Conservation (phyloP, 2,113 vertebrate species). For the Amphiprion percula region DNA sequence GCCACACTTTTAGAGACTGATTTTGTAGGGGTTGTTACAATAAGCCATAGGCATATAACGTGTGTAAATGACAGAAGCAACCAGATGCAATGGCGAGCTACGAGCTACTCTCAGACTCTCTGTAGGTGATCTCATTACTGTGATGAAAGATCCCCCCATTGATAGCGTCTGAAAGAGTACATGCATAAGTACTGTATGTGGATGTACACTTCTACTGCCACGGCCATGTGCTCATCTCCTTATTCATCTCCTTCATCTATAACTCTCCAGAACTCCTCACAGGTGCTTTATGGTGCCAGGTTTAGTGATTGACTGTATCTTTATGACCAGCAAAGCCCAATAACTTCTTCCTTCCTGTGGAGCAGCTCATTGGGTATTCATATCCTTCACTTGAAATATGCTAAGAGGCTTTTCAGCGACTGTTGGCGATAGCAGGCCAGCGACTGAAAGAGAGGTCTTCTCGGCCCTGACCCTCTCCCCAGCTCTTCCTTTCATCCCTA, state of each 20-base stretch:
- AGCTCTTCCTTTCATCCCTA: slow-evolving; percentile 56
- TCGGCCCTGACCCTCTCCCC: slow-evolving; percentile 56
- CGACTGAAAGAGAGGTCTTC: slow-evolving; percentile 62
- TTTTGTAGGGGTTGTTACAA: no score
- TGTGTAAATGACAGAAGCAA: no score
- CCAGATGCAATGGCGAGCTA: no score
- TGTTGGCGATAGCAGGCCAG: slow-evolving; percentile 41
- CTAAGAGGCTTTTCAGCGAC: slow-evolving; percentile 55
- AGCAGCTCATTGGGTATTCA: slow-evolving; percentile 69
- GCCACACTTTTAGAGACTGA: no score
- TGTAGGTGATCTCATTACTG: background rate
- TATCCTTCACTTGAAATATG: slow-evolving; percentile 57
- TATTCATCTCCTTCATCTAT: slow-evolving; percentile 24
- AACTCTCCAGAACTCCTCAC: slow-evolving; percentile 15
- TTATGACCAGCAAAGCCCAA: slow-evolving; percentile 37
- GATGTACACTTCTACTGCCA: background rate
- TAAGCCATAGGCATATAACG: no score
- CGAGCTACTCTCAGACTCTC: background rate
- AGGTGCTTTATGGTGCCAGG: slow-evolving; percentile 40
- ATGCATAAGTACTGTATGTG: background rate
- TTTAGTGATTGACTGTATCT: slow-evolving; percentile 51
- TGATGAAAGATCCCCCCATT: no score
- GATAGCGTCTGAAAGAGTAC: slow-evolving; percentile 2
- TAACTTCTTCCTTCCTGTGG: slow-evolving; percentile 35
- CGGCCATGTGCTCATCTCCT: background rate